Base-by-base conservation (phyloP, 2,888 invertebrate species). In the Diadromus collaris region DNA sequence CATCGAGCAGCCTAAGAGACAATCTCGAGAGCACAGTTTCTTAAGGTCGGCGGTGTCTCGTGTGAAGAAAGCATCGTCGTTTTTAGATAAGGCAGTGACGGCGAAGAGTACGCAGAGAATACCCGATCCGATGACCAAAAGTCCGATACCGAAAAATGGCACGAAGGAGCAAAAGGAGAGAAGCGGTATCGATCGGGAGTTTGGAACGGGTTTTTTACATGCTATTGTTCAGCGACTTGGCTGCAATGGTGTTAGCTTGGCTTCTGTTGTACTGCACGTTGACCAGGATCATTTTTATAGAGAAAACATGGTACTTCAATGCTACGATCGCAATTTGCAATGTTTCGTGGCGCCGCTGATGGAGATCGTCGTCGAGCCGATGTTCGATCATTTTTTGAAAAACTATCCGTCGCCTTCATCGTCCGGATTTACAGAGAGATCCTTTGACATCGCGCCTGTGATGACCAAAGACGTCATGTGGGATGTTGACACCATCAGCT, bases 71-170 rank as follows among this genome's bases (percentile, higher is more conserved):
- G 46, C 51, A 2, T 68, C 64, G 54, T 68, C 64, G 46, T 60
- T 79, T 76, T 76, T 72, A 72, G 76, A 79, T 75, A 48, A 61
- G 13, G 27, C 76, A 51, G 48, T 24, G 67, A 32, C 24, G 46
- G 60, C 27, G 9, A n/a, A 34, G 38, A 65, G 29, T 21, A 46
- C 64, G 38, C 19, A 10, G 24, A 64, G 10, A 29, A n/a, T 19
- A 6, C 5, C 69, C 1, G 34, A 44, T n/a, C 24, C 16, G 27
- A n/a, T 21, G 2, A 32, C 38, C 24, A 41, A 41, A 9, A 41
- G 13, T 24, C n/a, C 6, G 24, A 54, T 19, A 29, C 6, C 21
- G 3, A 46, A 24, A 19, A 58, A 27, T 44, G 10, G 48, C 3
- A 2, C 21, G 5, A 16, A 51, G 9, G 34, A 2, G 6, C 10